Evolutionary conservation across 2,888 invertebrate genomes (phyloP), one percentile per base, ranked within the genome.

Genomic region (Eupeodes luniger): DNA sequence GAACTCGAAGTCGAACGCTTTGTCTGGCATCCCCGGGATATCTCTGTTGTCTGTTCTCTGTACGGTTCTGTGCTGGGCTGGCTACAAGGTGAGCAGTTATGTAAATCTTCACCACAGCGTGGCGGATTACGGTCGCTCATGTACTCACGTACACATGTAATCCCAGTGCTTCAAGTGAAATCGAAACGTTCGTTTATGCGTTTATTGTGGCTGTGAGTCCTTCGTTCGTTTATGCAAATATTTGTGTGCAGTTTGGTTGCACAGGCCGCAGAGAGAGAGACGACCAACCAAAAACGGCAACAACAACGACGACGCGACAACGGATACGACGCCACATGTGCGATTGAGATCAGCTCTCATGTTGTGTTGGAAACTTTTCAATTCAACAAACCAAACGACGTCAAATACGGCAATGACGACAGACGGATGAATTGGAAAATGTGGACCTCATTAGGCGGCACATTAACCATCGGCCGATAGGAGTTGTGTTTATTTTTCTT

Each of bases 181-280:
- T 81, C 85, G 88, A 88, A 88, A 88, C 78, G 77, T 36, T 80
- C 36, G 61, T 61, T 34, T 10, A 69, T 27, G 12, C 27, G 14
- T 5, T 70, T 27, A 14, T 27, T 64, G 83, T 49, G 69, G 83
- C 78, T 80, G 78, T 81, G 88, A 85, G 88, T 88, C 85, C 85
- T 88, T 88, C 88, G 88, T 88, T 88, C 85, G 88, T 62, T 64
- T 85, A 88, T 88, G 88, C 88, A 88, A 88, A 88, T 88, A 78
- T 85, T 81, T 75, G 59, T 59, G 81, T 57, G 81, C 81, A 75
- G 85, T 53, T 66, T 72, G 40, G 62, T 40, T 74, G 70, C 57
- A 59, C 59, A 59, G 75, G 61, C 64, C 64, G 55, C 69, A 59
- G 69, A 57, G 66, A 74, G n/a, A 51, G 51, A 51, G 51, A 51